Evolutionary conservation across 2,888 invertebrate genomes (phyloP).

Genomic region (Salticus scenicus): DNA sequence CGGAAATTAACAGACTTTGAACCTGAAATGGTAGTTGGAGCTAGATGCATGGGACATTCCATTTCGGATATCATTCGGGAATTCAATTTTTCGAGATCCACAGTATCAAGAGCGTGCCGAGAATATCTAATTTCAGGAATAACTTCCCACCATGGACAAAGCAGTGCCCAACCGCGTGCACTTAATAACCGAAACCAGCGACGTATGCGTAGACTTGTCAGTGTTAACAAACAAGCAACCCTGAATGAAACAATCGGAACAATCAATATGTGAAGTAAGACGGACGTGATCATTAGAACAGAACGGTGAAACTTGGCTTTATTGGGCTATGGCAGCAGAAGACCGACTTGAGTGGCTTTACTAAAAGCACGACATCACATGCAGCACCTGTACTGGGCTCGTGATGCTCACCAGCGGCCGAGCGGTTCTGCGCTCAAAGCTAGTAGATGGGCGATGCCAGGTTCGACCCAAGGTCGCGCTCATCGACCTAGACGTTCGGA

Average conservation of each 20-base stretch:
- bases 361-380: neutral
- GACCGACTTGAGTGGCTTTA: neutral
- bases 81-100: neutral
- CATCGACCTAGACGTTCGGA: too few relatives aligned
- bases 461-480: too few relatives aligned
- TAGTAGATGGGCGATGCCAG: too few relatives aligned
- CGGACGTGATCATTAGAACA: neutral
- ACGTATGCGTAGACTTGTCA: neutral
- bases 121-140: neutral
- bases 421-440: too few relatives aligned
- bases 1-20: neutral
- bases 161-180: neutral
- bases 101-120: conserved; percentile 6
- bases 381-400: neutral
- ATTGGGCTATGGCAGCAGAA: neutral
- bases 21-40: neutral
- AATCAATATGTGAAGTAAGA: neutral
- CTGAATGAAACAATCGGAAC: neutral
- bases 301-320: neutral
- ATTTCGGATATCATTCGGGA: conserved; percentile 11
- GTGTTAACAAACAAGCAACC: neutral
- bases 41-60: too few relatives aligned
- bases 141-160: neutral
- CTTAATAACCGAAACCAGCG: neutral
- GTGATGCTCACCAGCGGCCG: too few relatives aligned